phyloP scores from a whole-genome alignment of 2,888 invertebrate species.

The Lithophane ornitopus region DNA sequence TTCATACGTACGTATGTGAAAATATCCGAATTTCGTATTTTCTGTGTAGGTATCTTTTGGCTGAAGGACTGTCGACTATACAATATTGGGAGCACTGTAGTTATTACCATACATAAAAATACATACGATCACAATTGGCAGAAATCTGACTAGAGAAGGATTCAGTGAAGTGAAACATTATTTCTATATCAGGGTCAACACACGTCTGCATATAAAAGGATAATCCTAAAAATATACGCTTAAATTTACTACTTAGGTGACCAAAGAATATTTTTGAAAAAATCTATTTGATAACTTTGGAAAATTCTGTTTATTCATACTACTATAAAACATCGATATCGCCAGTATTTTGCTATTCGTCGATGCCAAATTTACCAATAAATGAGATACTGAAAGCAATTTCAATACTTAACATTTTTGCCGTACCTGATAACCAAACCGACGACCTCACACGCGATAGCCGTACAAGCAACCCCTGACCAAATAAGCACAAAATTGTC shows the following conservation, averaged over 20 bases:
- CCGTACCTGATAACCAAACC: neutral
- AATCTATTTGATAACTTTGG: neutral
- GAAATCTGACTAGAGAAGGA: constrained; percentile 55
- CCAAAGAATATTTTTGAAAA: neutral
- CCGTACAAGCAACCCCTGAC: neutral
- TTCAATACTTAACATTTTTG: too few species aligned
- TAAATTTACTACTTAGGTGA: neutral
- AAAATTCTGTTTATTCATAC: too few species aligned
- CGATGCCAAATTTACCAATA: neutral
- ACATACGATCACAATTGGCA: constrained; percentile 58
- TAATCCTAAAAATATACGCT: neutral
- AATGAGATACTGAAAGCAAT: neutral
- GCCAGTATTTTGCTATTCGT: neutral
- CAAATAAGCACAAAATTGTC: neutral
- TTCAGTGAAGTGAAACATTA: constrained; percentile 57
- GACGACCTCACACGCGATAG: neutral
- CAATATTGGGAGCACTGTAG: constrained; percentile 40
- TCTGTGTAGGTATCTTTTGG: constrained; percentile 33
- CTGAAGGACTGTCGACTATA: constrained; percentile 43
- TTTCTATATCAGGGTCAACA: constrained; percentile 27
- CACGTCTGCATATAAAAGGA: neutral
- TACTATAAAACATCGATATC: neutral
- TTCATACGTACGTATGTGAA: neutral
- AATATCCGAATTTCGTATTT: constrained; percentile 29
- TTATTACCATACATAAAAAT: constrained; percentile 55